Evolutionary conservation across 2,888 invertebrate genomes (phyloP).

Genomic region (Ectemnius cavifrons): DNA sequence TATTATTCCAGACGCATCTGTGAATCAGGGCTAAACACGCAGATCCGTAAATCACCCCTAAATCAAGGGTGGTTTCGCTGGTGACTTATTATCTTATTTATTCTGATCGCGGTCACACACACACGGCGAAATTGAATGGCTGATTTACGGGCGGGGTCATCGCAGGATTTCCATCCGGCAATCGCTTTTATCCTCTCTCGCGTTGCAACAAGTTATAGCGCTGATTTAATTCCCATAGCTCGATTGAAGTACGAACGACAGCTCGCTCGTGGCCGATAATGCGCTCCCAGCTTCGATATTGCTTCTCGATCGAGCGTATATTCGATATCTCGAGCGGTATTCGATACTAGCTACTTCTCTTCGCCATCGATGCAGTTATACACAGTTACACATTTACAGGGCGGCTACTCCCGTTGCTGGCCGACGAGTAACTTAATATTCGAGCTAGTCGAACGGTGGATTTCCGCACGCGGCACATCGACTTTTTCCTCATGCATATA

Average conservation of each 20-base stretch:
- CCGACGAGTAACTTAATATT: slow-evolving; percentile 32
- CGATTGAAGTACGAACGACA: background rate
- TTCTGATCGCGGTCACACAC: background rate
- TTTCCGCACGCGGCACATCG: slow-evolving; percentile 9
- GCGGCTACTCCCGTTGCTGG: slow-evolving; percentile 20
- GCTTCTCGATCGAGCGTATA: slow-evolving; percentile 16
- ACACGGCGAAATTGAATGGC: background rate
- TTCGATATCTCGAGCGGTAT: background rate
- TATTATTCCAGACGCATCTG: no score
- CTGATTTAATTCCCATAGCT: background rate
- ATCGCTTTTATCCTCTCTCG: background rate
- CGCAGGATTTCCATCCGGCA: background rate
- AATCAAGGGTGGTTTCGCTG: background rate
- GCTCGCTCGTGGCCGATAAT: background rate
- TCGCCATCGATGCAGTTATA: slow-evolving; percentile 15
- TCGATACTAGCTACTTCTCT: slow-evolving; percentile 7
- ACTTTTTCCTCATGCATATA: slow-evolving; percentile 8
- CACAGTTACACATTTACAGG: slow-evolving; percentile 26
- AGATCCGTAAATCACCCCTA: background rate
- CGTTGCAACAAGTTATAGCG: slow-evolving; percentile 5
- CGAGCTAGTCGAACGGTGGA: slow-evolving; percentile 17
- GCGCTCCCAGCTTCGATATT: background rate
- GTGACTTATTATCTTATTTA: slow-evolving; percentile 6
- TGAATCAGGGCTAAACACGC: no score
- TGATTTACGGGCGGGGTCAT: background rate